Evolutionary conservation across 2,113 vertebrate species (phyloP), one percentile per base, ranked within the genome.

Genomic region (Hypomesus transpacificus): DNA sequence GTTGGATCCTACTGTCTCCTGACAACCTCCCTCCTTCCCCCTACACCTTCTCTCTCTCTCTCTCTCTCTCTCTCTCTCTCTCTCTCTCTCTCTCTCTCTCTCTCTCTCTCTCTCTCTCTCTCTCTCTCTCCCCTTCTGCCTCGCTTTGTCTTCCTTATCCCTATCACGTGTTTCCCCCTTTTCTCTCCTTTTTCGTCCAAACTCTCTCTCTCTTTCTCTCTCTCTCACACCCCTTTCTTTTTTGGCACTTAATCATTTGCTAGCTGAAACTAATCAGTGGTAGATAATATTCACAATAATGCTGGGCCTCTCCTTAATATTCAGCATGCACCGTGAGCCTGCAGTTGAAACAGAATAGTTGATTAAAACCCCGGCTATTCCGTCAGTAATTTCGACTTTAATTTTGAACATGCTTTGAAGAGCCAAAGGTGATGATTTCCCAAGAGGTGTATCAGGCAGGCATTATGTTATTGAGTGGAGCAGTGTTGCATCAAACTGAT

Each of bases 261-360:
- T 64, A 50, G 50, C 79, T 67, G 75, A 83, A 80, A 76, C 73
- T 87, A 87, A 91, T 90, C 87, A 90, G 78, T 53, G 69, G 73
- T 75, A 85, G 84, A 87, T 91, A 85, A 82, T 87, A 85, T 89
- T 86, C 86, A 87, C 84, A 87, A 89, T 87, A 88, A 84, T 57
- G 66, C 63, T 7, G 22, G 26, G 62, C 57, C 75, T 65, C 91
- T 85, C 78, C 82, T 93, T 92, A 92, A 92, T 91, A 94, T 92
- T 92, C 91, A 82, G 80, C 76, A 78, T 76, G 87, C 70, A 64
- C 64, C 51, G 84, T 79, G 83, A 86, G 87, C 84, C 87, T 70
- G 78, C 87, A 92, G 87, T 89, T 92, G 91, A 93, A 93, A 94
- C 90, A 91, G 93, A 94, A 94, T 92, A 89, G 87, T 89, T 93